Evolutionary conservation across 2,888 invertebrate genomes (phyloP).

Genomic region (Pseudococcus viburni): DNA sequence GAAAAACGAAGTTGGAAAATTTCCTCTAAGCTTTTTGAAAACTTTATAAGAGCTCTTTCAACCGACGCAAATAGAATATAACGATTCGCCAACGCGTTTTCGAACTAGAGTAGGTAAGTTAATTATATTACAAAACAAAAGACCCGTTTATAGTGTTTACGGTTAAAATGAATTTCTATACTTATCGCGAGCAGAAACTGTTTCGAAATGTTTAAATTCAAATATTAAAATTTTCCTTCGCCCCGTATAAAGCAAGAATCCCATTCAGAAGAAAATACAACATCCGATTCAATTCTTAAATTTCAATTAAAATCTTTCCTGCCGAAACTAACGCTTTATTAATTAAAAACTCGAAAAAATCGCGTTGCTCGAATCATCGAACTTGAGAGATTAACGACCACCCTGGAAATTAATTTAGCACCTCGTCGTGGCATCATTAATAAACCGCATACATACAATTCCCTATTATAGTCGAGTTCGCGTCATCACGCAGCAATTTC

Average conservation of each 20-base stretch:
- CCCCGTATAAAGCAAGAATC: neutral
- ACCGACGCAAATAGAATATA: neutral
- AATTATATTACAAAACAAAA: conserved; percentile 13
- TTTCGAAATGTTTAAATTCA: neutral
- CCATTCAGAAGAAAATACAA: neutral
- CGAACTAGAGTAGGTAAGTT: neutral
- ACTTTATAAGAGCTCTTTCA: conserved; percentile 3
- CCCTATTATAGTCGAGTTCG: neutral
- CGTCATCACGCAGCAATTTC: neutral
- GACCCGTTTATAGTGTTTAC: neutral
- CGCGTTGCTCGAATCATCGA: neutral
- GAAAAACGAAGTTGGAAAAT: neutral
- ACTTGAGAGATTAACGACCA: neutral
- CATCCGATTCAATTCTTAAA: neutral
- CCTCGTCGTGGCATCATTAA: neutral
- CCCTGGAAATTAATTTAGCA: neutral
- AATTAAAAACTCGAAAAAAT: no score
- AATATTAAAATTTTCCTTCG: neutral
- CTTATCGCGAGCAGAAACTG: neutral
- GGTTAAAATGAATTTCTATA: neutral
- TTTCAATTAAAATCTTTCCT: neutral
- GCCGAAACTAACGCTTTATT: no score
- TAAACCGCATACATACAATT: neutral
- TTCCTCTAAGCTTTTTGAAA: neutral
- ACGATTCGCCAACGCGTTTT: neutral